Conservation (phyloP, 2,797 vertebrate genomes). For the Choloepus didactylus region DNA sequence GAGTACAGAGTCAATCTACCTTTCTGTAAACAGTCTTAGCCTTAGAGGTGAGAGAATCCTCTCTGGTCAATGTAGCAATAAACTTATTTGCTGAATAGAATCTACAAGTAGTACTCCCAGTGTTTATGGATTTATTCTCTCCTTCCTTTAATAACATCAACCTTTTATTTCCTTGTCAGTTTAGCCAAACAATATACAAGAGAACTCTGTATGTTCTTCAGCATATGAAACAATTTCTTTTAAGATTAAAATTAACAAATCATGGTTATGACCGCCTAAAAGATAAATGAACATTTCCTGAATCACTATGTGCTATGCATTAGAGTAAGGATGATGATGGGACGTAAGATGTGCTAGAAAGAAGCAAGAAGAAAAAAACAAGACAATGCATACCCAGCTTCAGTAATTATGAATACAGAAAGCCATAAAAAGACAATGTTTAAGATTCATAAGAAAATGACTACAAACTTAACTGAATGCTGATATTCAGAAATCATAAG, state of each 20-base stretch:
- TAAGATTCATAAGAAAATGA: neutral
- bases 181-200: constrained; percentile 39
- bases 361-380: neutral
- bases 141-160: neutral
- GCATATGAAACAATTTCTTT: constrained; percentile 49
- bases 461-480: neutral
- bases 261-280: neutral
- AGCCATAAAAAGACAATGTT: neutral
- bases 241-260: constrained; percentile 56
- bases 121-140: constrained; percentile 2
- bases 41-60: neutral
- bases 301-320: neutral
- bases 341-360: neutral
- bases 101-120: neutral
- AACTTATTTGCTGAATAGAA: constrained; percentile 34
- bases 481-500: constrained; percentile 29
- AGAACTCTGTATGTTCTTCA: neutral
- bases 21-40: neutral
- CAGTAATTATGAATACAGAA: neutral
- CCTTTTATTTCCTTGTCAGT: constrained; percentile 26
- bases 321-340: neutral
- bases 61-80: constrained; percentile 5
- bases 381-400: neutral
- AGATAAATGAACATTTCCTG: constrained; percentile 3
- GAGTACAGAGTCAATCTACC: neutral